Evolutionary conservation across 2,113 vertebrate species (phyloP), one percentile per base, ranked within the genome.

Genomic region (Trichomycterus rosablanca): DNA sequence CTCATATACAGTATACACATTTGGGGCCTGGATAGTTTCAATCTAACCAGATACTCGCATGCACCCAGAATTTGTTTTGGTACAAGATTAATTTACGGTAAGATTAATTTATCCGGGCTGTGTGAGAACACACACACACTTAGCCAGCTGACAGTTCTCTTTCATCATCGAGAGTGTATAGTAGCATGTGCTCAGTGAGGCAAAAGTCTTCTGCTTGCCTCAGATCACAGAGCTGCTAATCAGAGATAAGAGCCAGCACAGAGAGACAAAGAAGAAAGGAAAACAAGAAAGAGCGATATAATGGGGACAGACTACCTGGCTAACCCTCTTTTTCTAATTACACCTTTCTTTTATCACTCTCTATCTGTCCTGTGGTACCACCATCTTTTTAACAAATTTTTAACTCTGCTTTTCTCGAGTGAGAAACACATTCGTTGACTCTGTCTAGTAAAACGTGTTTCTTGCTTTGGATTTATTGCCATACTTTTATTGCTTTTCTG

Each of bases 401-500:
- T 4, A 39, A 4, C 7, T 9, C 7, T 28, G 3, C 15, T 44
- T 51, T 62, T 23, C 7, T 24, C 5, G 2, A 61, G 50, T 66
- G 18, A 30, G 39, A 55, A 18, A 2, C 44, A 39, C 34, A 7
- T 28, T 40, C 48, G 39, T 71, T 65, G 53, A 49, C 16, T 50
- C 42, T 67, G 60, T 62, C 56, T 55, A 44, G 35, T 23, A 50
- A 40, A 74, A 73, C 71, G 18, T 60, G 71, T 61, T 46, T 22
- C 45, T 15, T 55, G 53, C 63, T 51, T 3, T 28, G 11, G 9
- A 52, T 80, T 81, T 76, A 78, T 75, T 76, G 63, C 73, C 16
- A 48, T 45, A 37, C 50, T 74, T 63, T 64, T 70, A 67, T 50
- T 58, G 43, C 20, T 7, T 50, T 30, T 48, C 23, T 64, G 39